These are phyloP conservation scores for Ochotona princeps DNA, from an alignment of 2,113 vertebrate species.

Conservation along the genomic window DNA sequence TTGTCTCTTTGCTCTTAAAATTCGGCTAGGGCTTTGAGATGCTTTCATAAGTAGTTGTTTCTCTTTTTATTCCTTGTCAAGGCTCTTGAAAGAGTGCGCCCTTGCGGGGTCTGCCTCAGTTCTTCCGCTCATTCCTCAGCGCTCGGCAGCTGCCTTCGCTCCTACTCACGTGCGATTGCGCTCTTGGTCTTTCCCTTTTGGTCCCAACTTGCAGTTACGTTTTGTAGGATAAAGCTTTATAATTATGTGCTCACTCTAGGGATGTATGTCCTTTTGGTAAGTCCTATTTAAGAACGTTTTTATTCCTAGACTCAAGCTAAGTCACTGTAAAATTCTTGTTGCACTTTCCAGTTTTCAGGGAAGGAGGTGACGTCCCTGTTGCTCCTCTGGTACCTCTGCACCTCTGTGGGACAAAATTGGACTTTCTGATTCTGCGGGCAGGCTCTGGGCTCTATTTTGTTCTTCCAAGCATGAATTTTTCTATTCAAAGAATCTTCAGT, in stretches of 20 bases:
- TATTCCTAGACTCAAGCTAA: slow-evolving; percentile 20
- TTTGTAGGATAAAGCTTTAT: slow-evolving; percentile 45
- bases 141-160: background rate
- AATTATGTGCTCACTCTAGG: background rate
- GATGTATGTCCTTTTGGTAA: background rate
- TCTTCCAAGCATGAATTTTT: background rate
- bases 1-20: background rate
- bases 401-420: background rate
- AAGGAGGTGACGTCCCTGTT: background rate
- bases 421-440: background rate
- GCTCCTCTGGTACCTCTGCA: background rate
- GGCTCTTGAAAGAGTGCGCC: background rate
- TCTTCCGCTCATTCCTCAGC: background rate
- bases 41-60: background rate
- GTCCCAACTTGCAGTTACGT: background rate
- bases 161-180: background rate
- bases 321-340: slow-evolving; percentile 9
- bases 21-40: background rate
- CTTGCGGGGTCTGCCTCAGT: background rate
- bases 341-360: background rate
- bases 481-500: background rate
- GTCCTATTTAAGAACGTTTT: slow-evolving; percentile 9
- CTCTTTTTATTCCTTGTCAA: background rate
- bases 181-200: background rate
- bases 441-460: background rate